Evolutionary conservation across 2,888 invertebrate genomes (phyloP), one percentile per base, ranked within the genome.

Genomic region (Gari tellinella): DNA sequence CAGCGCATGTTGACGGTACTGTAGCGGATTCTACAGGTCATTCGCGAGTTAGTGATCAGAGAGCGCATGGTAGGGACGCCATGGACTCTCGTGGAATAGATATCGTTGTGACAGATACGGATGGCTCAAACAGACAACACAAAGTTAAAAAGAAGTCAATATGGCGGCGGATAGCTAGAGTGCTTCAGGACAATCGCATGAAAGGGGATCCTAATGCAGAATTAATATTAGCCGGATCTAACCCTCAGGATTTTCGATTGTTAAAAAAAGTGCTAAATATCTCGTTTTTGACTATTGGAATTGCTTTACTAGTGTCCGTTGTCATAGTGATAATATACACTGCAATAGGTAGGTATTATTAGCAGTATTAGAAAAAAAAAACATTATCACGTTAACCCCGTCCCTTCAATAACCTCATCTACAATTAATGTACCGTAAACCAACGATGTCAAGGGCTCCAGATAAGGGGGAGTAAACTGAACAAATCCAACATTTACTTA

Each of bases 271-370:
- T 89, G 56, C 76, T 90, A 14, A 90, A 90, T 79, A 87, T 89
- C 52, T 75, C 85, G n/a, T 90, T 90, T 70, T 69, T 90, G 23
- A 85, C 86, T 7, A 85, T 89, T 10, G 90, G 90, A 26, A 82
- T 87, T 46, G 81, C 84, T 21, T 81, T 90, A 38, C 81, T 90
- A 17, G 64, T 89, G 15, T 84, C 88, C 5, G 90, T 90, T 51
- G 75, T 90, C 55, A 82, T 87, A 46, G 90, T 90, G 57, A 87
- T 90, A 61, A 81, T 89, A 38, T 89, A 89, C 72, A 88, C 89
- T 4, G 68, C 83, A 52, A 77, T 89, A 51, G 83, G 89, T 89
- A 61, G 85, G 89, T 85, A 38, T 31, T 7, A 4, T 31, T 31
- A 31, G 10, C 4, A 31, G 31, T n/a, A n/a, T n/a, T n/a, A n/a